These are phyloP conservation scores for Listronotus bonariensis DNA, from an alignment of 1,140 invertebrate genomes.

Conservation along the genomic window DNA sequence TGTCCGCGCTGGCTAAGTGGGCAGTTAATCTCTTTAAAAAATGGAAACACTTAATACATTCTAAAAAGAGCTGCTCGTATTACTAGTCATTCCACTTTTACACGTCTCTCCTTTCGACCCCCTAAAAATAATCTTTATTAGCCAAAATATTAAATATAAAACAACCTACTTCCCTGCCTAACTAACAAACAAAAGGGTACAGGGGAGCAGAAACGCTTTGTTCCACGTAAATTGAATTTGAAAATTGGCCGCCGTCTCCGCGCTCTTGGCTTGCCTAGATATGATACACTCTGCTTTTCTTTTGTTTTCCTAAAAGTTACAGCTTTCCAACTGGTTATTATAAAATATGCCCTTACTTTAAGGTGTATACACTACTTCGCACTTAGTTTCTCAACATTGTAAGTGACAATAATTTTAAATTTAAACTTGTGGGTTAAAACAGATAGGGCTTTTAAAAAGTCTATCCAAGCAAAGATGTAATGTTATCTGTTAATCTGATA, in stretches of 20 bases:
- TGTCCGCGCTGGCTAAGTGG: too few species aligned
- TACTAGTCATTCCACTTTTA: too few species aligned
- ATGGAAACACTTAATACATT: too few species aligned
- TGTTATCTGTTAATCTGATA: too few species aligned
- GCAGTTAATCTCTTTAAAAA: too few species aligned
- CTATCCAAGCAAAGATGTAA: too few species aligned
- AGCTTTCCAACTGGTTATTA: background rate
- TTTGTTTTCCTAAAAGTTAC: constrained; percentile 26
- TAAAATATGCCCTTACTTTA: constrained; percentile 1
- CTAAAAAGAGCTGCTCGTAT: too few species aligned
- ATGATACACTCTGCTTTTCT: constrained; percentile 47
- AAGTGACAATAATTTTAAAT: background rate
- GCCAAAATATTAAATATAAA: too few species aligned
- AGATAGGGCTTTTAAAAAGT: too few species aligned
- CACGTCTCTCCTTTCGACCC: too few species aligned
- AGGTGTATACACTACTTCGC: background rate
- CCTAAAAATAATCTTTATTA: too few species aligned
- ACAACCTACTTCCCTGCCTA: constrained; percentile 13
- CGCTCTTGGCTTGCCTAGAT: constrained; percentile 45
- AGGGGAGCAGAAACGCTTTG: constrained; percentile 42
- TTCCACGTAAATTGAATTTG: constrained; percentile 56
- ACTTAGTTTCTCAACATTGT: background rate
- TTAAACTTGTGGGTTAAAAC: too few species aligned
- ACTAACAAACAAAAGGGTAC: constrained; percentile 30
- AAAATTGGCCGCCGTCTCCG: constrained; percentile 50